Conservation (phyloP, 2,888 invertebrate species). For the Eilema griseolum region DNA sequence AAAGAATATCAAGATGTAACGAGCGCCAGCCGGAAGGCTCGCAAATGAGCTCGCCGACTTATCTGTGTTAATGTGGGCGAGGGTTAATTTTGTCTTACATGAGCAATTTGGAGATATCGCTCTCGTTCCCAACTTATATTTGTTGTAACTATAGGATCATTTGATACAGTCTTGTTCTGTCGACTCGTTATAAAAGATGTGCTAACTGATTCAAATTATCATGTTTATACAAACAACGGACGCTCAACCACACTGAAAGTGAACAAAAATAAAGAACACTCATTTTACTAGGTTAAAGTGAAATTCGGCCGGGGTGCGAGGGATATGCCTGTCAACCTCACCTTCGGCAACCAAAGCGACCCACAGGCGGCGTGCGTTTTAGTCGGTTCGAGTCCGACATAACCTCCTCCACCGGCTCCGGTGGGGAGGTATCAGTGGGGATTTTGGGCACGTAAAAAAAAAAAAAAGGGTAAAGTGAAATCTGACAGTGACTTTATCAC, state of each 20-base stretch:
- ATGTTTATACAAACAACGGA: not conserved
- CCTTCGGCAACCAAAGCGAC: too few species aligned
- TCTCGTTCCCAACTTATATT: constrained; percentile 71
- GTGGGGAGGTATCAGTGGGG: too few species aligned
- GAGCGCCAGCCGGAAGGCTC: constrained; percentile 85
- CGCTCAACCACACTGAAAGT: not conserved
- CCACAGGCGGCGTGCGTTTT: too few species aligned
- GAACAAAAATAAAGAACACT: not conserved
- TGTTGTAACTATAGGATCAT: constrained; percentile 63
- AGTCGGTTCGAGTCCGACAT: too few species aligned
- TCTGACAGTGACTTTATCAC: not conserved
- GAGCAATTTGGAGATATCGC: constrained; percentile 85
- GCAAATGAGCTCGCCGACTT: constrained; percentile 87
- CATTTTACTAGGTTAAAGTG: not conserved
- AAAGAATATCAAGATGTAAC: constrained; percentile 87
- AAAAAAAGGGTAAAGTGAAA: too few species aligned
- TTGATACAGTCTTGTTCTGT: constrained; percentile 37
- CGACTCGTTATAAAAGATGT: not conserved
- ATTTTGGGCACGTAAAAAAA: too few species aligned
- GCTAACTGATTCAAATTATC: not conserved
- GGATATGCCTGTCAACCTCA: too few species aligned
- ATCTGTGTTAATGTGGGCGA: constrained; percentile 85
- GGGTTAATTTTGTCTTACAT: constrained; percentile 87
- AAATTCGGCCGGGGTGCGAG: too few species aligned
- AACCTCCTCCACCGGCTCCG: too few species aligned